Evolutionary conservation across 2,888 invertebrate species (phyloP).

Genomic region (Brenthis hecate): DNA sequence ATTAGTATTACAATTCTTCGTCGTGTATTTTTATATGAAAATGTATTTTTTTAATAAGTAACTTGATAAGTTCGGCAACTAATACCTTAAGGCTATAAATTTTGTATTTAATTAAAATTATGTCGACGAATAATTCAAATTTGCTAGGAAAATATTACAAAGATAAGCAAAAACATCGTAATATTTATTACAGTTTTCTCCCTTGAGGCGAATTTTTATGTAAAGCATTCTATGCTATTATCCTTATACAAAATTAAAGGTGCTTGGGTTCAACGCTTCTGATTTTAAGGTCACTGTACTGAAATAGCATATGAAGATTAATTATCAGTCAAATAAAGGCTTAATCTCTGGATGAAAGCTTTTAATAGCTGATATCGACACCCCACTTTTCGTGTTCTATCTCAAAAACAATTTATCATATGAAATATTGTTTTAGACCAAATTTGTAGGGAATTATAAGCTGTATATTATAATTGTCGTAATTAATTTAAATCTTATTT

Average conservation of each 20-base stretch:
- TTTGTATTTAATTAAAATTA: constrained; percentile 7
- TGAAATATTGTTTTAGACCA: too few species aligned
- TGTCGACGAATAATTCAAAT: neutral
- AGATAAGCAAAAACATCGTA: constrained; percentile 10
- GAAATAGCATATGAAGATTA: too few species aligned
- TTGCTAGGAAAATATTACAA: neutral
- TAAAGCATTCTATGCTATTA: constrained; percentile 1
- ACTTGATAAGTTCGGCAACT: neutral
- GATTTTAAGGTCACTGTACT: too few species aligned
- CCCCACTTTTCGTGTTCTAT: too few species aligned
- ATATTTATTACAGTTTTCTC: constrained; percentile 7
- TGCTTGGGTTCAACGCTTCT: neutral
- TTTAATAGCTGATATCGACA: too few species aligned
- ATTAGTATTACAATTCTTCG: too few species aligned
- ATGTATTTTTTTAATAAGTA: neutral
- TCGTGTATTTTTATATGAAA: neutral
- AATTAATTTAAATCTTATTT: too few species aligned
- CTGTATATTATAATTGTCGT: too few species aligned
- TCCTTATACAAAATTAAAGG: neutral
- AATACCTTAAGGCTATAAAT: constrained; percentile 3
- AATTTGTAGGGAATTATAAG: too few species aligned
- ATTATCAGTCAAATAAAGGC: too few species aligned
- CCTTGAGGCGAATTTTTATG: neutral
- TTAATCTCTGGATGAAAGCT: too few species aligned
- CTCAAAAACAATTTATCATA: too few species aligned